Percentiles rank a stretch among this genome's conserved stretches.
Evolutionary conservation across 2,113 vertebrate genomes (phyloP).

Genomic region (Boleophthalmus pectinirostris): DNA sequence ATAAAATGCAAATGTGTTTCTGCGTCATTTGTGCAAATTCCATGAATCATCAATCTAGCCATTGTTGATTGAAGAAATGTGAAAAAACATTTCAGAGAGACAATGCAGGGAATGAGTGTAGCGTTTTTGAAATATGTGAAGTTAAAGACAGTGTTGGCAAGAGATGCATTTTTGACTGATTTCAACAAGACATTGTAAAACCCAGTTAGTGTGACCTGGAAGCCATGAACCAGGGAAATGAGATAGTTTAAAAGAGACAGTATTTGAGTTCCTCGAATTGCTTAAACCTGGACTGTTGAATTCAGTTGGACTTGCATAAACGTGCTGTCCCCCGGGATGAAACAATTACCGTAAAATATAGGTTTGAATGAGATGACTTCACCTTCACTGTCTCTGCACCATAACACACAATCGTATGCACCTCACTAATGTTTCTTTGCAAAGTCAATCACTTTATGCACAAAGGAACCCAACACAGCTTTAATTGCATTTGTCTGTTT

Average conservation of each 20-base stretch:
- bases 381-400: constrained; percentile 29
- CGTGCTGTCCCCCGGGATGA: constrained; percentile 28
- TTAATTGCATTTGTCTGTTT: constrained; percentile 66
- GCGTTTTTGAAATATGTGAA: not conserved
- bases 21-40: not conserved
- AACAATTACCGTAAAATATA: constrained; percentile 43
- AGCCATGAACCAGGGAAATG: too few relatives aligned
- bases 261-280: not conserved
- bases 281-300: constrained; percentile 11
- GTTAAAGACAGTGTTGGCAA: not conserved
- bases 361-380: constrained; percentile 30
- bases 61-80: not conserved
- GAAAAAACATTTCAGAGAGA: not conserved
- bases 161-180: not conserved
- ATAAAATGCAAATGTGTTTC: not conserved
- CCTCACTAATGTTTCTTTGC: constrained; percentile 32
- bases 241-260: not conserved
- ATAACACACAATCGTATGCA: constrained; percentile 25
- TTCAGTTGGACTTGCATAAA: constrained; percentile 34
- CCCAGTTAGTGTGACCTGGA: too few relatives aligned
- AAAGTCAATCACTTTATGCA: constrained; percentile 57
- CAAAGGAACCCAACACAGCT: constrained; percentile 45
- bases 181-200: too few relatives aligned
- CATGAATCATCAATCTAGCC: not conserved
- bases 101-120: not conserved